These are phyloP conservation scores for Anguilla pacifica DNA, from an alignment of 2,797 vertebrate species.

Conservation along the genomic window DNA sequence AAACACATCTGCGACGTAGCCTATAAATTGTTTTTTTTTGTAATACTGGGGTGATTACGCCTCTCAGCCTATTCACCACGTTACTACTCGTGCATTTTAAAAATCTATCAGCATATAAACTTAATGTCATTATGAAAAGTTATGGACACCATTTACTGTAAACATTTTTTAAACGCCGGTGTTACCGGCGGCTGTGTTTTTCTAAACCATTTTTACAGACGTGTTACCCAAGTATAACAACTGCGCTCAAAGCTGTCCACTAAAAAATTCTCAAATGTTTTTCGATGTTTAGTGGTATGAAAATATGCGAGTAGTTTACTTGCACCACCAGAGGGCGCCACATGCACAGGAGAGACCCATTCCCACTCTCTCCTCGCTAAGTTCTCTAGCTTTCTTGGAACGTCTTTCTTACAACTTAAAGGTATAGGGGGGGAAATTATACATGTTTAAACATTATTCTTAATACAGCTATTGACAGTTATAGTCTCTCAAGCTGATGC, in stretches of 20 bases:
- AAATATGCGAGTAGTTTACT: neutral
- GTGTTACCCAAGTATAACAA: neutral
- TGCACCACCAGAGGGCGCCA: constrained; percentile 57
- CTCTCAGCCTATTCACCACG: neutral
- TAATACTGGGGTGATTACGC: neutral
- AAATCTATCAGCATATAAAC: neutral
- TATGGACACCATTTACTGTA: neutral
- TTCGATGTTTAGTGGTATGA: neutral
- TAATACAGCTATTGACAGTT: neutral
- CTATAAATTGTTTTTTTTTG: neutral
- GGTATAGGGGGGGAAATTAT: neutral
- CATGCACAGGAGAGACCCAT: neutral
- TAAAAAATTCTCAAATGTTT: neutral
- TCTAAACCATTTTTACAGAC: neutral
- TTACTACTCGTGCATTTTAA: too few relatives aligned
- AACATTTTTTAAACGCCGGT: neutral
- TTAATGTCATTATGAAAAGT: neutral
- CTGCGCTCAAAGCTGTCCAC: neutral
- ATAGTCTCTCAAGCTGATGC: neutral
- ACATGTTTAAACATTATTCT: neutral
- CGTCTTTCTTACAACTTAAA: neutral
- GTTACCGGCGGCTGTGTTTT: neutral
- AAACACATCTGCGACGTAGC: too few relatives aligned
- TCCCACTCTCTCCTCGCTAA: neutral
- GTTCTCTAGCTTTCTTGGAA: neutral